Base-by-base conservation (phyloP, 1,140 invertebrate genomes). In the Neoseiulus cucumeris region DNA sequence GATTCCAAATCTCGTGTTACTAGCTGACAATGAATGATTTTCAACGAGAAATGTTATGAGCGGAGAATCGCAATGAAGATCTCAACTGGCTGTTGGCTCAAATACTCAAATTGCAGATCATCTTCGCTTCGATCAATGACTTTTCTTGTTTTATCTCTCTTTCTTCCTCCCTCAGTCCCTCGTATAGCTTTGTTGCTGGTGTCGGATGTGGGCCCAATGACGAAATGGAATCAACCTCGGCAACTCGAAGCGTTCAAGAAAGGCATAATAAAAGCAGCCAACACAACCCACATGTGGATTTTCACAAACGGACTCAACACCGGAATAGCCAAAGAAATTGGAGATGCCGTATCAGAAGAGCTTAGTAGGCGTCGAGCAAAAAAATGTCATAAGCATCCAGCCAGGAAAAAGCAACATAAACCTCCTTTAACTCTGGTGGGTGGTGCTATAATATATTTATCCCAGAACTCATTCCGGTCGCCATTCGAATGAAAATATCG, bases 211-310 rank as follows among this genome's bases (percentile, higher is more conserved):
- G 55, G 55, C n/a, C 67, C 71, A 1, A 33, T 69, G 14, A 29
- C 45, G 2, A 64, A 66, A 9, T 70, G 69, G 68, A 64, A 65
- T 18, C 70, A 68, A 44, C 55, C 68, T 4, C 42, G 69, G 9
- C 69, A 72, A 51, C 67, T 71, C 22, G 44, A 66, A 20, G 68
- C 51, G 28, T 72, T 73, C 44, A 64, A 71, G 64, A 69, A 69
- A 17, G 72, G 72, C 14, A 64, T 73, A 14, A 71, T 73, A 1
- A 72, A 69, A 42, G 72, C 72, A 12, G 75, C 76, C 5, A 76
- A 76, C 55, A 72, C 75, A 17, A 76, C 76, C 18, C 72, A 74
- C 47, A 76, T 77, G 74, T 78, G 76, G 76, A 75, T 78, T n/a
- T 55, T 77, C 7, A 77, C 76, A 0, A 74, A 75, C 68, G 76